Conservation (phyloP, 2,113 vertebrate species). For the Myocastor coypus region DNA sequence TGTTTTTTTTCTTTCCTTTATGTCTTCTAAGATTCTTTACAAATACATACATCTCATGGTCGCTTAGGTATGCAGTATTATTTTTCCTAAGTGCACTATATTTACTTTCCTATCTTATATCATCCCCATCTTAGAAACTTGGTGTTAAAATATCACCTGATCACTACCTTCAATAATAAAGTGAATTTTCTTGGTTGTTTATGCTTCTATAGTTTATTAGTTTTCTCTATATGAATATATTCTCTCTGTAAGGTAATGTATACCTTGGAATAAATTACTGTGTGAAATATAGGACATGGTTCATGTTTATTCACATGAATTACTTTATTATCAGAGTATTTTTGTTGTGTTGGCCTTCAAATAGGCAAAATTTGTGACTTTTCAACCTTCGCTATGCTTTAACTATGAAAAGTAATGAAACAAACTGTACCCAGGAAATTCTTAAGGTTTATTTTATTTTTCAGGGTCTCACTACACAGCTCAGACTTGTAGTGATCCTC, state of each 20-base stretch:
- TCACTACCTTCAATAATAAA: constrained; percentile 41
- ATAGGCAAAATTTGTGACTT: constrained; percentile 4
- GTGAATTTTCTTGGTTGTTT: constrained; percentile 58
- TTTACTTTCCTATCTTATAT: constrained; percentile 50
- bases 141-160: constrained; percentile 39
- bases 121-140: not conserved
- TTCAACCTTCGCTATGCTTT: not conserved
- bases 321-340: constrained; percentile 56
- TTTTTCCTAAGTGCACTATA: not conserved
- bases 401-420: constrained; percentile 2
- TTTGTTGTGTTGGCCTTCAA: constrained; percentile 33
- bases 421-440: not conserved
- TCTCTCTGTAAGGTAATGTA: constrained; percentile 42
- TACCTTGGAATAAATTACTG: constrained; percentile 61
- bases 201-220: constrained; percentile 56
- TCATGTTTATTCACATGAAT: constrained; percentile 54
- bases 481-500: too few relatives aligned
- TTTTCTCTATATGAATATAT: constrained; percentile 47
- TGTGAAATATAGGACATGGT: constrained; percentile 65
- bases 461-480: too few relatives aligned
- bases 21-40: constrained; percentile 6
- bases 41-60: not conserved
- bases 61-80: not conserved
- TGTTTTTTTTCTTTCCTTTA: not conserved
- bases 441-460: not conserved